Evolutionary conservation across 2,797 vertebrate species (phyloP), one percentile per base, ranked within the genome.

Genomic region (Pempheris klunzingeri): DNA sequence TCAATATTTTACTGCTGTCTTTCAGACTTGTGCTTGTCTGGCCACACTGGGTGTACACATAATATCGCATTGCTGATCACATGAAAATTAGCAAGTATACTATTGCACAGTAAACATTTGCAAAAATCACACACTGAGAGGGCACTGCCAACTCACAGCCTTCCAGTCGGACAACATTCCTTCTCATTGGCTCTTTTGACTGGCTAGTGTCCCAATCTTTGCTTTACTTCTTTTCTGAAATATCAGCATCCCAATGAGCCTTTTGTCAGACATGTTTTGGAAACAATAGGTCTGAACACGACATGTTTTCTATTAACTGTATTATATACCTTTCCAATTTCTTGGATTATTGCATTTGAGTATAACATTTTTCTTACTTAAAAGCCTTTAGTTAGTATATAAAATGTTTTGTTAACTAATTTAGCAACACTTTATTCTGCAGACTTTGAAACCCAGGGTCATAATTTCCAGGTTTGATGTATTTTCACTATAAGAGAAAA

Each of bases 1-100:
- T 14, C 36, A 12, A 39, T 54, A 32, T 60, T 87, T 66, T 67
- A 79, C 57, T 66, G 76, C 61, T 74, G 50, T 65, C 52, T 85
- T 68, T 65, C 47, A 59, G 64, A 63, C 53, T 75, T 78, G 62
- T 61, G 39, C 72, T 46, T 74, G 30, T 75, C 71, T 60, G 32
- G 55, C 57, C 52, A 57, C 53, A 60, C 68, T 71, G 30, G 43
- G 50, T 49, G 18, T 47, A 53, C 54, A 59, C 34, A 57, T 15
- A 32, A 49, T 10, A 11, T 60, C 3, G 7, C 44, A 24, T 54
- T 46, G 57, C 50, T 79, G 39, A 71, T 70, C 36, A 32, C 49
- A 61, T 2, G 13, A 44, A 81, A 50, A 53, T 30, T 22, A 49
- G 15, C 10, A 24, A 46, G n/a, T 71, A 49, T 60, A 47, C 58